Percentiles rank a stretch among this genome's conserved stretches.
Conservation (phyloP, 1,140 invertebrate species). For the Brachionus angularis region DNA sequence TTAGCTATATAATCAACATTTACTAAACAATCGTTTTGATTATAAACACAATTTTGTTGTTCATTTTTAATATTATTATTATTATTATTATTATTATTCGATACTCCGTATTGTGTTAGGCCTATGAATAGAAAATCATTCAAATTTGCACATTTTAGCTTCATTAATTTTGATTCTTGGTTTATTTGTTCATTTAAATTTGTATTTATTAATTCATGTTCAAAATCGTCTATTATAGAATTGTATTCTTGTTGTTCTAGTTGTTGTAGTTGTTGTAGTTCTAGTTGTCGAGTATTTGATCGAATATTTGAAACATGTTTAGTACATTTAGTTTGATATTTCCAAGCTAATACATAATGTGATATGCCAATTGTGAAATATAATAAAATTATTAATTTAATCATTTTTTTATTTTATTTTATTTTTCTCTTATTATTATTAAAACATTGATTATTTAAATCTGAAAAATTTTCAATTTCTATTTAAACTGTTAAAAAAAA, state of each 20-base stretch:
- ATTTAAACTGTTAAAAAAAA: constrained; percentile 35
- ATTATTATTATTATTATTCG: no score
- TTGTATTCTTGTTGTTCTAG: constrained; percentile 11
- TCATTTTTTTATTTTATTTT: background rate
- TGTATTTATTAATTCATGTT: background rate
- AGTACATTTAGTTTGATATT: constrained; percentile 28
- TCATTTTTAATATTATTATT: no score
- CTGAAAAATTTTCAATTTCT: constrained; percentile 12
- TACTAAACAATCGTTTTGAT: background rate
- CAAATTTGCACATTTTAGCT: constrained; percentile 11
- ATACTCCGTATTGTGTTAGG: constrained; percentile 13
- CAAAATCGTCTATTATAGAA: constrained; percentile 24
- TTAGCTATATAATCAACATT: constrained; percentile 33
- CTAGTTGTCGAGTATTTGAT: background rate
- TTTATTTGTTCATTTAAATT: background rate
- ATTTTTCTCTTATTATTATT: background rate
- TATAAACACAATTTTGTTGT: background rate
- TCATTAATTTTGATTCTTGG: background rate
- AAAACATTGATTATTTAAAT: constrained; percentile 30
- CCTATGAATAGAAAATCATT: constrained; percentile 42
- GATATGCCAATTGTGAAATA: background rate
- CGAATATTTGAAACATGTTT: background rate
- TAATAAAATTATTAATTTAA: background rate
- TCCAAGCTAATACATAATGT: no score
- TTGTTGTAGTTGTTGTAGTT: background rate